These are phyloP conservation scores for Mya arenaria DNA, from an alignment of 1,140 invertebrate species.

Conservation along the genomic window DNA sequence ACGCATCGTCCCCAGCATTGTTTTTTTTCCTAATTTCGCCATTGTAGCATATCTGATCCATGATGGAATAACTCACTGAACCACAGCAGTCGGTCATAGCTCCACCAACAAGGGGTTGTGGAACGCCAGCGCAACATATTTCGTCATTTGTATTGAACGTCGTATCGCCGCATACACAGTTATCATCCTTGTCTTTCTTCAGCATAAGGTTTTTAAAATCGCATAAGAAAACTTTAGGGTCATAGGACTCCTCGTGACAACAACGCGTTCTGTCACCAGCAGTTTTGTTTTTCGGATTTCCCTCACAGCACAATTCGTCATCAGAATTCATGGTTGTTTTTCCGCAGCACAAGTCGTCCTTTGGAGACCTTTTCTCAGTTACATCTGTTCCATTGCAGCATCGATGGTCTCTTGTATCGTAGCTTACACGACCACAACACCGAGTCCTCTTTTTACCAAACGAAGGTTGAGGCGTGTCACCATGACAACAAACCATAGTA, in stretches of 20 bases:
- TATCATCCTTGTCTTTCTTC: constrained; percentile 44
- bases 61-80: constrained; percentile 19
- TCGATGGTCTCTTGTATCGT: constrained; percentile 16
- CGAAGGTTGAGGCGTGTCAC: constrained; percentile 26
- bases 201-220: background rate
- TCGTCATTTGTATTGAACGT: constrained; percentile 40
- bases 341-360: constrained; percentile 46
- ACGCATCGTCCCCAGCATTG: constrained; percentile 20
- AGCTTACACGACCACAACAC: constrained; percentile 48
- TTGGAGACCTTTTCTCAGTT: background rate
- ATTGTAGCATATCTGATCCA: constrained; percentile 37
- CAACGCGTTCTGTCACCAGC: constrained; percentile 37
- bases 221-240: constrained; percentile 36
- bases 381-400: constrained; percentile 43
- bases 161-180: constrained; percentile 40
- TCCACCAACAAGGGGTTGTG: constrained; percentile 23
- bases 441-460: constrained; percentile 23
- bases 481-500: constrained; percentile 44
- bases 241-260: constrained; percentile 34
- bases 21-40: constrained; percentile 29
- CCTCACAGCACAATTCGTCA: constrained; percentile 40
- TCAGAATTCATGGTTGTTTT: constrained; percentile 29
- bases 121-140: constrained; percentile 39
- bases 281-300: constrained; percentile 30
- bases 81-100: constrained; percentile 45